Evolutionary conservation across 2,888 invertebrate species (phyloP).

Genomic region (Heteromurus nitidus): DNA sequence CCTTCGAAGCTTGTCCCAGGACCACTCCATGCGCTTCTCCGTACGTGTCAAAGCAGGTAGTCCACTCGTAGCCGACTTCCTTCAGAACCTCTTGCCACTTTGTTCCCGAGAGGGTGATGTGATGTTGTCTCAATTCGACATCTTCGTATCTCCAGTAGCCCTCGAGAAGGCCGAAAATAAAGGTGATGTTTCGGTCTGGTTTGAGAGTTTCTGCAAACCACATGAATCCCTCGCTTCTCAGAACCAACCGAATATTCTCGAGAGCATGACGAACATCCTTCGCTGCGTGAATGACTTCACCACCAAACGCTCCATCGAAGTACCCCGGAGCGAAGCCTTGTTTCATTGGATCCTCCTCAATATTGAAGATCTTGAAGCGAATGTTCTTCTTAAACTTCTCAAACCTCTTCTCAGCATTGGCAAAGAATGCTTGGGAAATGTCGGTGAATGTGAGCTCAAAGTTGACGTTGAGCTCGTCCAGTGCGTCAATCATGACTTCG

Average conservation of each 20-base stretch:
- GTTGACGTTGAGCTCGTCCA: slow-evolving; percentile 25
- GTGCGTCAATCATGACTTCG: slow-evolving; percentile 6
- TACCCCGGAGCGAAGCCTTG: slow-evolving; percentile 62
- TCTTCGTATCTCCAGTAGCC: slow-evolving; percentile 65
- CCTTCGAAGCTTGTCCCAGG: slow-evolving; percentile 25
- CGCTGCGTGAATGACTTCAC: slow-evolving; percentile 59
- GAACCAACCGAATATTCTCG: slow-evolving; percentile 28
- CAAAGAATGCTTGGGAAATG: slow-evolving; percentile 56
- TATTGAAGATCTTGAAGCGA: slow-evolving; percentile 53
- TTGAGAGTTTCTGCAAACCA: slow-evolving; percentile 43
- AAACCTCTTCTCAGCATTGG: slow-evolving; percentile 45
- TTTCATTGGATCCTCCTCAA: slow-evolving; percentile 60
- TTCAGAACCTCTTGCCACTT: slow-evolving; percentile 40
- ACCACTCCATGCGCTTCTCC: slow-evolving; percentile 22
- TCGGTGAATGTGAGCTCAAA: slow-evolving; percentile 52
- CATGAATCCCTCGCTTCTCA: slow-evolving; percentile 38
- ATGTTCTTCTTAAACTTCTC: slow-evolving; percentile 46
- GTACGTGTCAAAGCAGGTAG: slow-evolving; percentile 29
- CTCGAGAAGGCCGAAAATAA: slow-evolving; percentile 59
- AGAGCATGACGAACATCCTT: slow-evolving; percentile 39
- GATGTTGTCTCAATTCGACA: slow-evolving; percentile 32
- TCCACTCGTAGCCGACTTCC: slow-evolving; percentile 38
- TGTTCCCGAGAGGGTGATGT: slow-evolving; percentile 31
- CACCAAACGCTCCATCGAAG: slow-evolving; percentile 51
- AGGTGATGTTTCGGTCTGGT: slow-evolving; percentile 45